These are phyloP conservation scores for Acyrthosiphon pisum DNA, from an alignment of 1,140 invertebrate genomes.

Conservation along the genomic window DNA sequence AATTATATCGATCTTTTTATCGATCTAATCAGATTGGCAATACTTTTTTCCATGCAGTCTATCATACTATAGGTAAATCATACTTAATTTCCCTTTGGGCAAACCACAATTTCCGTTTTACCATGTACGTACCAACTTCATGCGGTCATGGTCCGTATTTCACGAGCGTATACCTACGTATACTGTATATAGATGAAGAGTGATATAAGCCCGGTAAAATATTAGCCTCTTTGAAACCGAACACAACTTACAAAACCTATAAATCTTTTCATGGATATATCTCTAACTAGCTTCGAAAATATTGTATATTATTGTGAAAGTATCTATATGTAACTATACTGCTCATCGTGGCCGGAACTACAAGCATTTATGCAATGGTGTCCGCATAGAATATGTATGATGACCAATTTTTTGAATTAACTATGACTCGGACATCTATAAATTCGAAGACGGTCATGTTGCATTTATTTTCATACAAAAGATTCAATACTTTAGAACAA, in stretches of 20 bases:
- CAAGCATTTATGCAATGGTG: not conserved
- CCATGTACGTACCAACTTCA: not conserved
- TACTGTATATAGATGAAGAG: not conserved
- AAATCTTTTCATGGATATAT: not conserved
- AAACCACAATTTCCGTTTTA: not conserved
- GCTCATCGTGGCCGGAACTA: not conserved
- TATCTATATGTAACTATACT: not conserved
- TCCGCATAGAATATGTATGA: not conserved
- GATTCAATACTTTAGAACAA: not conserved
- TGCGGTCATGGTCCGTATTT: not conserved
- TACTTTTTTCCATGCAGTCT: not conserved
- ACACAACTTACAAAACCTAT: not conserved
- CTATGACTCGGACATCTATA: not conserved
- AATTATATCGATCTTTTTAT: not conserved
- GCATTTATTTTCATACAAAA: not conserved
- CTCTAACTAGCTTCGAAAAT: not conserved
- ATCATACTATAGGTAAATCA: not conserved
- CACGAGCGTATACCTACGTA: not conserved
- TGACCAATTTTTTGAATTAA: not conserved
- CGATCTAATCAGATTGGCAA: not conserved
- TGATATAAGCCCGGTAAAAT: not conserved
- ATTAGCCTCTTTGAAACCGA: not conserved
- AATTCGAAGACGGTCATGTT: not conserved
- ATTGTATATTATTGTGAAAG: slow-evolving; percentile 3
- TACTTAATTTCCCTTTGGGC: not conserved